A percentile compares a stretch with the other conserved stretches of the same genome.
Evolutionary conservation across 1,140 invertebrate species (phyloP).

Genomic region (Macrobrachium nipponense): DNA sequence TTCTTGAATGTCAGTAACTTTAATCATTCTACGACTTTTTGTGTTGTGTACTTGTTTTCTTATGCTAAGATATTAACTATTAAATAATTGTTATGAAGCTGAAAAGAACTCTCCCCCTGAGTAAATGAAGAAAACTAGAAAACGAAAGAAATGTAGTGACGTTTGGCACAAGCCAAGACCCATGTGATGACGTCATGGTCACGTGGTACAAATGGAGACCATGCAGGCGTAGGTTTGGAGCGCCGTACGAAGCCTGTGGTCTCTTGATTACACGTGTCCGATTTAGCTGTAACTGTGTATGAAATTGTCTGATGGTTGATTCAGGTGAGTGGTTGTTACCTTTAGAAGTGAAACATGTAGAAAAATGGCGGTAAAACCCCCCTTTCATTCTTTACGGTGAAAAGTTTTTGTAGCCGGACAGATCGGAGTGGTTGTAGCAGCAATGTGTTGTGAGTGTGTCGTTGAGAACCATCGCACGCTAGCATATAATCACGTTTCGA

Average conservation of each 20-base stretch:
- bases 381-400: no score
- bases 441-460: constrained; percentile 1
- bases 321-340: constrained; percentile 27
- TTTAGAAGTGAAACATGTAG: neutral
- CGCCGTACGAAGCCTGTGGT: constrained; percentile 20
- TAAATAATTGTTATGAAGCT: neutral
- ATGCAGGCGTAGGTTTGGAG: constrained; percentile 39
- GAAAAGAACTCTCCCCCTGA: constrained; percentile 38
- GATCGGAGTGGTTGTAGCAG: no score
- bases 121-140: neutral
- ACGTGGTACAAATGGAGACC: constrained; percentile 60
- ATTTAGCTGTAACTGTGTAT: constrained; percentile 32
- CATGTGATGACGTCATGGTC: constrained; percentile 58
- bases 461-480: no score
- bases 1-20: no score
- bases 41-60: neutral
- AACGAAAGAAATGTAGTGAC: neutral
- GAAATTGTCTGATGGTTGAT: neutral
- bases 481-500: no score
- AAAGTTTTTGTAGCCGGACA: no score
- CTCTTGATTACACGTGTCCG: constrained; percentile 38
- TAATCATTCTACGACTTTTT: no score
- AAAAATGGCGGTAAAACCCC: neutral
- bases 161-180: constrained; percentile 34
- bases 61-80: no score